Percentiles rank a stretch among this genome's conserved stretches.
Conservation (phyloP, 2,113 vertebrate genomes). For the Ovibos moschatus region DNA sequence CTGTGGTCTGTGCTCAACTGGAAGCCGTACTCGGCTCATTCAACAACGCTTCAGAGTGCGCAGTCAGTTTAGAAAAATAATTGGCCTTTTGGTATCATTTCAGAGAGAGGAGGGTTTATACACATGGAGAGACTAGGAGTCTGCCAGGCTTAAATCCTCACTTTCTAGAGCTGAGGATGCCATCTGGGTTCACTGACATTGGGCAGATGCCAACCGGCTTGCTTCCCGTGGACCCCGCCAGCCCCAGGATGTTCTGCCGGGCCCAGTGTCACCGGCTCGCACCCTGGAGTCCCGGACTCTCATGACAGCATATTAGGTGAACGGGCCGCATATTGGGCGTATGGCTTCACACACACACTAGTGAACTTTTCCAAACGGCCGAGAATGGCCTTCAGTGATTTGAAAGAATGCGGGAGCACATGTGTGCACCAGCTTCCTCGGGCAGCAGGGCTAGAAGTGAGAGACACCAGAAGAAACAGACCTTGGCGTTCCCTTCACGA, state of each 20-base stretch:
- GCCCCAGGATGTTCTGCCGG: background rate
- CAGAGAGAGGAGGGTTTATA: background rate
- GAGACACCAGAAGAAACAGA: background rate
- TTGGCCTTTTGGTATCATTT: background rate
- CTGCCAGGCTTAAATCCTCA: background rate
- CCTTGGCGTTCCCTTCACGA: background rate
- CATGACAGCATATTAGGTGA: rapidly evolving
- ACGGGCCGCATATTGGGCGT: background rate
- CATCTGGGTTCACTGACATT: background rate
- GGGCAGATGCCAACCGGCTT: background rate
- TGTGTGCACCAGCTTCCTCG: rapidly evolving
- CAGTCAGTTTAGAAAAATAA: background rate
- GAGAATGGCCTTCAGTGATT: rapidly evolving
- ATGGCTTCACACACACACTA: background rate
- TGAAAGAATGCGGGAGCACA: background rate
- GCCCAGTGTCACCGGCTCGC: rapidly evolving
- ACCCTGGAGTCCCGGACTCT: rapidly evolving
- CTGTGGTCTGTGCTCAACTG: background rate
- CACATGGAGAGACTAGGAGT: background rate
- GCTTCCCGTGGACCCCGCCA: rapidly evolving
- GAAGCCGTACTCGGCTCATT: background rate
- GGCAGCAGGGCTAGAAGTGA: background rate
- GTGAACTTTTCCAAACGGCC: rapidly evolving
- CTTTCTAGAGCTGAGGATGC: rapidly evolving
- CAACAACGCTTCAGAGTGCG: background rate